These are phyloP conservation scores for Mnemiopsis leidyi DNA, from an alignment of 37 sponge, comb jelly and placozoan genomes.

Conservation along the genomic window DNA sequence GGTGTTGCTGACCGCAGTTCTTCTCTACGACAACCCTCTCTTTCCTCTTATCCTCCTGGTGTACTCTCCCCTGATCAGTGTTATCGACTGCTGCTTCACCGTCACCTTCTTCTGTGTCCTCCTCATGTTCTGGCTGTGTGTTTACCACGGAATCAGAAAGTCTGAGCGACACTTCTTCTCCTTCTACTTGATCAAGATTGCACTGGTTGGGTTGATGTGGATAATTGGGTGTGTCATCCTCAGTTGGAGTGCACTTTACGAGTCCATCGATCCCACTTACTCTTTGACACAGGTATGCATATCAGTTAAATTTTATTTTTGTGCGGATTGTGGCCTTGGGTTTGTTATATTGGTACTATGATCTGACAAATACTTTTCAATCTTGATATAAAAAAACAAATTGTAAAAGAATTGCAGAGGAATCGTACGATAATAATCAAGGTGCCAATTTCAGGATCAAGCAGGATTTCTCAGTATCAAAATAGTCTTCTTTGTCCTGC, in stretches of 20 bases:
- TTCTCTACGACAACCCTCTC: constrained; percentile 57
- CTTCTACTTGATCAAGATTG: constrained; percentile 16
- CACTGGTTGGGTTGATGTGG: constrained; percentile 51
- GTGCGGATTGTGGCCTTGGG: background rate
- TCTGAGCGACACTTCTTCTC: constrained; percentile 63
- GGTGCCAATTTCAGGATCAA: constrained; percentile 31
- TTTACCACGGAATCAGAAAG: constrained; percentile 30
- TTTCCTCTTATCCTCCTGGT: constrained; percentile 46
- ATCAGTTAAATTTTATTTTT: background rate
- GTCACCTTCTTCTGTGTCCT: constrained; percentile 47
- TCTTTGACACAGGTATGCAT: constrained; percentile 28
- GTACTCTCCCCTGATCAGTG: background rate
- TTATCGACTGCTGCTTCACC: constrained; percentile 40
- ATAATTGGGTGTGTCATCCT: constrained; percentile 49
- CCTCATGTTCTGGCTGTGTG: constrained; percentile 60
- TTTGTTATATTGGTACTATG: too few species aligned
- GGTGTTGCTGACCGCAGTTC: background rate
- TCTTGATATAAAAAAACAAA: too few species aligned
- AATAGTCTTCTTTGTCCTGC: constrained; percentile 12
- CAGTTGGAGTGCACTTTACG: constrained; percentile 42
- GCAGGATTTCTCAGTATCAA: constrained; percentile 37
- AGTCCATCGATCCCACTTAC: constrained; percentile 38
- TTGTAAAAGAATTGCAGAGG: too few species aligned
- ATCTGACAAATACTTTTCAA: too few species aligned
- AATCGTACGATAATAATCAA: too few species aligned